Base-by-base conservation (phyloP, 2,113 vertebrate genomes). In the Smithornis capensis region DNA sequence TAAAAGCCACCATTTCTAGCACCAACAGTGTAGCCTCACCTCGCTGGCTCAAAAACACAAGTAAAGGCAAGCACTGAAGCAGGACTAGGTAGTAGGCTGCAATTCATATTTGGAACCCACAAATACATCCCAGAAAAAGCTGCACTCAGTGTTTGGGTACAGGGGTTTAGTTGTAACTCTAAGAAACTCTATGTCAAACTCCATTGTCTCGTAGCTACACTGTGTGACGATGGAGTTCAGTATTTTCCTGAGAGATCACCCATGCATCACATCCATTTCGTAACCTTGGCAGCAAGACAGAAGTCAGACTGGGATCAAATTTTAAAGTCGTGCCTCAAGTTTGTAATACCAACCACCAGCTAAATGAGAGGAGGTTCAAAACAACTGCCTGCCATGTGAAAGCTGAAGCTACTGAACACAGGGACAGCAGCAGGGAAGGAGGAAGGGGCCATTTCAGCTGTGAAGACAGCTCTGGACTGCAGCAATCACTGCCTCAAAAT, bases 131-230 rank as follows among this genome's bases (percentile, higher is more conserved):
- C 2, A 6, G 55, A 52, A 70, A 69, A 70, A 70, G 33, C 63
- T 57, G n/a, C 0, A 0, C 4, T 37, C 16, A 25, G 29, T n/a
- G 24, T n/a, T 65, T 64, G n/a, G 52, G 44, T 52, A 22, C 50
- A 52, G 8, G 14, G 9, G 19, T 18, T 73, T 59, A 40, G 52
- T 35, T 79, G 33, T 75, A 59, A 81, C 24, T 12, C 4, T 57
- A 60, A 38, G 19, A 65, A 70, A 63, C 12, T 47, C 70, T 12
- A 22, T 7, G 11, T 6, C 10, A 35, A 47, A 40, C 17, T 50
- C 73, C 59, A 57, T 4, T 0, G 0, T 40, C 29, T 62, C 31
- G 31, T 5, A 55, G 45, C 29, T 4, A 47, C 53, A 62, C 19
- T 1, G 0, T 12, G 8, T 55, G 40, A 68, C 35, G 53, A 47